Evolutionary conservation across 1,140 invertebrate genomes (phyloP).

Genomic region (Cataglyphis hispanica): DNA sequence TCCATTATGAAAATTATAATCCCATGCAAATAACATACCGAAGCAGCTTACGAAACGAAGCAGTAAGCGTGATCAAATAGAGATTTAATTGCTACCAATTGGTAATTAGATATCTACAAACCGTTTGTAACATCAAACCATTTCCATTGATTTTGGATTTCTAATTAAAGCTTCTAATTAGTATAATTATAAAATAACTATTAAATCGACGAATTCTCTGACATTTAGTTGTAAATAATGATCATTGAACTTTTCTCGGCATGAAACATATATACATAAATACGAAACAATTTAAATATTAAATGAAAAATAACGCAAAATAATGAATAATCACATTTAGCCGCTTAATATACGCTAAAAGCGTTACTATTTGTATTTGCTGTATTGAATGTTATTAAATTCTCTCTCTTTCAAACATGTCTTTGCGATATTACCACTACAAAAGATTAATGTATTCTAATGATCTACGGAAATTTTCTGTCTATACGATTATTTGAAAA

Average conservation of each 20-base stretch:
- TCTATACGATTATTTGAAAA: too few relatives aligned
- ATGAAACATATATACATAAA: too few relatives aligned
- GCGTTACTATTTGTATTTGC: not conserved
- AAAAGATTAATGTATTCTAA: too few relatives aligned
- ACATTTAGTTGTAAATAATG: not conserved
- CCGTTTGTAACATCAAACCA: not conserved
- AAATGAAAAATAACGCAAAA: not conserved
- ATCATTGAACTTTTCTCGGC: not conserved
- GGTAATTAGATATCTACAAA: constrained; percentile 37
- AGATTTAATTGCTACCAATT: constrained; percentile 25
- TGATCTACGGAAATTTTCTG: too few relatives aligned
- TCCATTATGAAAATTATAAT: constrained; percentile 37
- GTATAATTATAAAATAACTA: not conserved
- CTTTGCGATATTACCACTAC: too few relatives aligned
- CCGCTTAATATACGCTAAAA: not conserved
- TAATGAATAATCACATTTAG: not conserved
- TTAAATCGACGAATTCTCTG: not conserved
- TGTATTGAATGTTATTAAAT: not conserved
- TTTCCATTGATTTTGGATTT: not conserved
- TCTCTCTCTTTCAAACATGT: too few relatives aligned
- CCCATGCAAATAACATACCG: not conserved
- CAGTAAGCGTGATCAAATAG: not conserved
- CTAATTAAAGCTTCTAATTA: constrained; percentile 40
- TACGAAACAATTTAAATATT: not conserved
- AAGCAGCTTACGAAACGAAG: constrained; percentile 12